Conservation (phyloP, 2,888 invertebrate species). For the Agriopis marginaria region DNA sequence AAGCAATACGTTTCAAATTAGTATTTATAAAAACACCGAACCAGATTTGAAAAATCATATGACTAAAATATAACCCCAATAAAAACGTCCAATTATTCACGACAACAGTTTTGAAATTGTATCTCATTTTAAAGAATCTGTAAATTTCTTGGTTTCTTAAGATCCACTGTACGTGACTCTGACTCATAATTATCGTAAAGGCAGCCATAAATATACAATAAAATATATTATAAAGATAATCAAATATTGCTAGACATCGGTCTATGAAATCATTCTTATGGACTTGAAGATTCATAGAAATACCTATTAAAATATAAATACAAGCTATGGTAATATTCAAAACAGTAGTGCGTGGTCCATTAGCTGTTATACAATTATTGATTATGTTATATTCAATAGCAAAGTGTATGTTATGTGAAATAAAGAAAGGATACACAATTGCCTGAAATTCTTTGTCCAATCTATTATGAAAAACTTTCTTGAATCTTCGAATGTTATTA, state of each 20-base stretch:
- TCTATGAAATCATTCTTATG: neutral
- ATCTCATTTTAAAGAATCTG: slow-evolving; percentile 9
- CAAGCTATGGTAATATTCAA: neutral
- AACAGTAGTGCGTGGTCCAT: neutral
- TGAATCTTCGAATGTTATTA: neutral
- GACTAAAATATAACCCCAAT: neutral
- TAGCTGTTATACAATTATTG: slow-evolving; percentile 11
- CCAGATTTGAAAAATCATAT: neutral
- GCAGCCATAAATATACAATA: neutral
- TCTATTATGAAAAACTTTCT: slow-evolving; percentile 6
- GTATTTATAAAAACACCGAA: neutral
- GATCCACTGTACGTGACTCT: neutral
- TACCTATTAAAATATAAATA: neutral
- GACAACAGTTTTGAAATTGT: neutral
- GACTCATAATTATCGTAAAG: neutral
- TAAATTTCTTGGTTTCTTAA: slow-evolving; percentile 13
- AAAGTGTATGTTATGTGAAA: neutral
- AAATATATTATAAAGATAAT: neutral
- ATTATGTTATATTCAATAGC: neutral
- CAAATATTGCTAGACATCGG: neutral
- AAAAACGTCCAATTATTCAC: slow-evolving; percentile 6
- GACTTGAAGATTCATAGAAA: neutral
- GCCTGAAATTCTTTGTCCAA: slow-evolving; percentile 19
- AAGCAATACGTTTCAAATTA: neutral
- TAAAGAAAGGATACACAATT: slow-evolving; percentile 15